Conservation (phyloP, 2,888 invertebrate species). For the Teinopalpus imperialis region DNA sequence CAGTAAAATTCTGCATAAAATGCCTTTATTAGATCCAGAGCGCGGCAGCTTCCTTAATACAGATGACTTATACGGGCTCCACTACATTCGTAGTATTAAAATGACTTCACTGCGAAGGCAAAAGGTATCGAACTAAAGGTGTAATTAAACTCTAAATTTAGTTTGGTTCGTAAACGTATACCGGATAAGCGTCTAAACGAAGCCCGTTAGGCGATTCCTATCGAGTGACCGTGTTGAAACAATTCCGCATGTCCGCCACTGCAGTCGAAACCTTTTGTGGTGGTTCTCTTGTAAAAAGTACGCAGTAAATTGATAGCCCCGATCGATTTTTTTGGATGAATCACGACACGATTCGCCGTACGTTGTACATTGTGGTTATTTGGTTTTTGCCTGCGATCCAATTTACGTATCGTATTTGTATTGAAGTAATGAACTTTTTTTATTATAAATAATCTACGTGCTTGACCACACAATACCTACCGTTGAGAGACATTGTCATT, state of each 20-base stretch:
- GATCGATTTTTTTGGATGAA: slow-evolving; percentile 59
- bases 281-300: slow-evolving; percentile 51
- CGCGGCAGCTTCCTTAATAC: slow-evolving; percentile 36
- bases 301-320: slow-evolving; percentile 52
- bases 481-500: too few relatives aligned
- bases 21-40: slow-evolving; percentile 71
- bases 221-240: slow-evolving; percentile 55
- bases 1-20: slow-evolving; percentile 78
- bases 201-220: slow-evolving; percentile 47
- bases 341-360: slow-evolving; percentile 54
- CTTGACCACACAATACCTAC: too few relatives aligned
- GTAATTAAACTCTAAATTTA: slow-evolving; percentile 19
- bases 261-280: slow-evolving; percentile 57
- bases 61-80: slow-evolving; percentile 30
- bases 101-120: background rate
- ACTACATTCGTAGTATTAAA: slow-evolving; percentile 17
- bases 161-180: slow-evolving; percentile 37
- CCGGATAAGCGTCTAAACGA: slow-evolving; percentile 57
- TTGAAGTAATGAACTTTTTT: too few relatives aligned
- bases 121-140: slow-evolving; percentile 1
- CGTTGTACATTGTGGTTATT: slow-evolving; percentile 33
- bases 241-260: slow-evolving; percentile 44
- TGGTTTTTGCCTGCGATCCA: too few relatives aligned
- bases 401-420: too few relatives aligned
- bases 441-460: too few relatives aligned